Conservation (phyloP, 2,888 invertebrate species). For the Erannis defoliaria region DNA sequence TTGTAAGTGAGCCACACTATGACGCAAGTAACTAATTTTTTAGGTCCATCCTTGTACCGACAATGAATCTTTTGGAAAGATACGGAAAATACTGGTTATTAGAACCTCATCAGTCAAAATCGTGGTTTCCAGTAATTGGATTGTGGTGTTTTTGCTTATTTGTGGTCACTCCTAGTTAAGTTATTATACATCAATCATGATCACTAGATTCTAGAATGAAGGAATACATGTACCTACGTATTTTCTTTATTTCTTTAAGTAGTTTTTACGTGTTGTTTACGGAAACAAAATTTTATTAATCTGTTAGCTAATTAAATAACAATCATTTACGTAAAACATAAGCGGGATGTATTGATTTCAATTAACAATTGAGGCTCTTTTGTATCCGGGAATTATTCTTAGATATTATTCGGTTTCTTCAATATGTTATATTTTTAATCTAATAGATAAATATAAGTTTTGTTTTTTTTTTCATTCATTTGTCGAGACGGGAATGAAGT, state of each 20-base stretch:
- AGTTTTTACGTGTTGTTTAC: constrained; percentile 26
- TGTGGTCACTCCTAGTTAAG: too few relatives aligned
- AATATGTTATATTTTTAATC: too few relatives aligned
- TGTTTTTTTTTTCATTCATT: too few relatives aligned
- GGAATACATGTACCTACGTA: not conserved
- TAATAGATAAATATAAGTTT: too few relatives aligned
- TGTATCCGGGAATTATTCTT: too few relatives aligned
- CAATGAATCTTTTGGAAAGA: not conserved
- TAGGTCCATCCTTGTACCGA: not conserved
- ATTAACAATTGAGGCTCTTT: too few relatives aligned
- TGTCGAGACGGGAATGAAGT: too few relatives aligned
- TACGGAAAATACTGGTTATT: not conserved
- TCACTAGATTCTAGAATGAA: not conserved
- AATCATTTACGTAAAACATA: constrained; percentile 14
- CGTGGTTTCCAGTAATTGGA: not conserved
- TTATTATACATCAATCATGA: too few relatives aligned
- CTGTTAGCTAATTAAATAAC: constrained; percentile 17
- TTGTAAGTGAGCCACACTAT: not conserved
- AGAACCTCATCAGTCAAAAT: not conserved
- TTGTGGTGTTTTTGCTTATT: not conserved
- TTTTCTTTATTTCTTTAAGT: not conserved
- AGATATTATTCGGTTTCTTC: too few relatives aligned
- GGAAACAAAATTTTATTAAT: constrained; percentile 20
- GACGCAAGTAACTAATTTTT: not conserved
- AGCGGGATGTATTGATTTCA: too few relatives aligned